Evolutionary conservation across 2,888 invertebrate species (phyloP).

Genomic region (Achlya flavicornis): DNA sequence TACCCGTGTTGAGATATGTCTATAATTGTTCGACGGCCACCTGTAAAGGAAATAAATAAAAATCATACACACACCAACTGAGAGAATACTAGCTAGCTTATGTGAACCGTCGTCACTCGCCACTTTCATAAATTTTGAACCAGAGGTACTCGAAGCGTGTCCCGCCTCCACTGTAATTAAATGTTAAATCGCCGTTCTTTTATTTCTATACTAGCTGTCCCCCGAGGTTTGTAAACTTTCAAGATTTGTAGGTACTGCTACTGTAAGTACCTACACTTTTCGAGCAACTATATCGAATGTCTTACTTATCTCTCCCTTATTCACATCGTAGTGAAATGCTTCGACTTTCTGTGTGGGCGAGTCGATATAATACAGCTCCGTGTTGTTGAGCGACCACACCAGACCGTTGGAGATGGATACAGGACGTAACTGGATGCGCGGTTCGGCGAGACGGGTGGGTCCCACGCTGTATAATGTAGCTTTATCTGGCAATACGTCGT

Average conservation of each 20-base stretch:
- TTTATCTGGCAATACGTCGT: slow-evolving; percentile 74
- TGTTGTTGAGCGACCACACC: slow-evolving; percentile 87
- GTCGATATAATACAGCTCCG: slow-evolving; percentile 89
- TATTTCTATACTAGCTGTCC: too few relatives aligned
- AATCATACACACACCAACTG: neutral
- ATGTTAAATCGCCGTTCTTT: too few relatives aligned
- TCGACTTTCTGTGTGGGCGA: slow-evolving; percentile 85
- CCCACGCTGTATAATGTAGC: slow-evolving; percentile 83
- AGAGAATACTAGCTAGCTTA: too few relatives aligned
- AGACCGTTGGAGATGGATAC: slow-evolving; percentile 90
- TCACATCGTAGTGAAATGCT: slow-evolving; percentile 86
- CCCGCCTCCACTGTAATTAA: too few relatives aligned
- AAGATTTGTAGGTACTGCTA: too few relatives aligned
- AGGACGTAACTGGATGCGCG: slow-evolving; percentile 55
- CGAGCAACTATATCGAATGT: slow-evolving; percentile 10
- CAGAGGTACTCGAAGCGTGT: too few relatives aligned
- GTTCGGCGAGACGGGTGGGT: slow-evolving; percentile 43
- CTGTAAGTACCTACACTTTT: too few relatives aligned
- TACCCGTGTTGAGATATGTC: slow-evolving; percentile 60
- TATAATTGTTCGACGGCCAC: slow-evolving; percentile 61
- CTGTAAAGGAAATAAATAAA: slow-evolving; percentile 33
- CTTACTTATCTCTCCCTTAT: slow-evolving; percentile 61
- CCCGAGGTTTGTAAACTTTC: too few relatives aligned
- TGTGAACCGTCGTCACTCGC: neutral
- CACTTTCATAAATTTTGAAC: too few relatives aligned